These are phyloP conservation scores for Tangara arthus DNA, from an alignment of 2,797 vertebrate genomes.

Conservation along the genomic window DNA sequence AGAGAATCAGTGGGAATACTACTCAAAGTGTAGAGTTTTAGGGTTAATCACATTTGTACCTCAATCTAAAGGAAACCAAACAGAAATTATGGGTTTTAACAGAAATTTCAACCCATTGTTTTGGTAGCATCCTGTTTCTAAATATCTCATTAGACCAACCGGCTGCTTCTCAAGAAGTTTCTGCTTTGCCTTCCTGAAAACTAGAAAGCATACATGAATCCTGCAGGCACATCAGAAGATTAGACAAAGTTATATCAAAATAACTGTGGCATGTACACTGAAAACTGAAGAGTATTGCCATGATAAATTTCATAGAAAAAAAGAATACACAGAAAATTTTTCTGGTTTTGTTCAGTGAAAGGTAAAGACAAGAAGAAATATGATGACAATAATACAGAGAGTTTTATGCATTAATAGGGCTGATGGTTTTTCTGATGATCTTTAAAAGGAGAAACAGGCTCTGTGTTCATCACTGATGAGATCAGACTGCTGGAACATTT, in stretches of 20 bases:
- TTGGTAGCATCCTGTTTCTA: neutral
- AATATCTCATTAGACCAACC: neutral
- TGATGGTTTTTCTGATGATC: constrained; percentile 36
- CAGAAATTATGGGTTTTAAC: neutral
- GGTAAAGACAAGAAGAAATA: neutral
- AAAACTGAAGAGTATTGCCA: neutral
- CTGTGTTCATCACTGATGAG: neutral
- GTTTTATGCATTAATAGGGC: neutral
- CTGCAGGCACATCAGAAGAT: neutral
- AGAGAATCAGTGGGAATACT: neutral
- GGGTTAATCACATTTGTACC: neutral
- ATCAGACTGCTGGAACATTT: constrained; percentile 23
- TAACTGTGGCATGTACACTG: neutral
- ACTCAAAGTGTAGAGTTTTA: neutral
- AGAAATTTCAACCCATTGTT: neutral
- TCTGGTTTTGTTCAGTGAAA: neutral
- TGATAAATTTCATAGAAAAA: neutral
- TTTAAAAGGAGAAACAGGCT: constrained; percentile 22
- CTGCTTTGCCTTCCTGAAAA: neutral
- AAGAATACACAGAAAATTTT: neutral
- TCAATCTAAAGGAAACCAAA: neutral
- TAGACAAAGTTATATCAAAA: neutral
- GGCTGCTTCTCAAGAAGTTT: neutral
- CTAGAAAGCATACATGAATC: neutral
- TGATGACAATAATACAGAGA: neutral